Percentiles rank a stretch among this genome's conserved stretches.
phyloP scores from a whole-genome alignment of 2,888 invertebrate genomes.

The Perdita meconis region DNA sequence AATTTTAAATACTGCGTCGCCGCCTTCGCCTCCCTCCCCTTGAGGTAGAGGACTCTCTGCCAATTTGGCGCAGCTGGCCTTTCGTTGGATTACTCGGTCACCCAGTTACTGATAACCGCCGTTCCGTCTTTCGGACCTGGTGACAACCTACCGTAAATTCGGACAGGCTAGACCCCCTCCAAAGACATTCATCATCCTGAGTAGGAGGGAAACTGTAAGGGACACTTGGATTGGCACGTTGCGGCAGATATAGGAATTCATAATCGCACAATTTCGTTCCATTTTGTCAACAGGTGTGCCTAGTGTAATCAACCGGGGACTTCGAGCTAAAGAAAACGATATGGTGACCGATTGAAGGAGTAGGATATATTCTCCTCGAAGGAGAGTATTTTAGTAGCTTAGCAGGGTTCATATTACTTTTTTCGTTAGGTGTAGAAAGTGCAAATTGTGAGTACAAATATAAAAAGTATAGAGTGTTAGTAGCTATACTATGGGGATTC shows the following conservation, averaged over 20 bases:
- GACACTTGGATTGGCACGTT: not conserved
- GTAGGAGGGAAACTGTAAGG: not conserved
- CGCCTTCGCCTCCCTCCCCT: constrained; percentile 14
- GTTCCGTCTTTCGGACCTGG: constrained; percentile 29
- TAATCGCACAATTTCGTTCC: not conserved
- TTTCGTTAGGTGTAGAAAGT: too few relatives aligned
- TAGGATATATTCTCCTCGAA: too few relatives aligned
- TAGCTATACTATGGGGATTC: too few relatives aligned
- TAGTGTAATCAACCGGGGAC: too few relatives aligned
- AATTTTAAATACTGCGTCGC: constrained; percentile 67
- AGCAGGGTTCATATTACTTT: too few relatives aligned
- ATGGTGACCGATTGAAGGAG: too few relatives aligned
- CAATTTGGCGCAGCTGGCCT: constrained; percentile 58
- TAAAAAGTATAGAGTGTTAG: too few relatives aligned
- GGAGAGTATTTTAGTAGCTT: too few relatives aligned
- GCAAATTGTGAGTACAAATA: too few relatives aligned
- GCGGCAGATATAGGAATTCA: not conserved
- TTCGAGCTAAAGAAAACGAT: too few relatives aligned
- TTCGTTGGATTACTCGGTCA: constrained; percentile 51
- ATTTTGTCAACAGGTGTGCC: not conserved
- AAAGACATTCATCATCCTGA: constrained; percentile 7
- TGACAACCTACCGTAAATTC: constrained; percentile 45
- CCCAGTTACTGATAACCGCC: constrained; percentile 48
- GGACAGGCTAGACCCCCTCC: not conserved
- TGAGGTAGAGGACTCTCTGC: constrained; percentile 31